Evolutionary conservation across 1,140 invertebrate genomes (phyloP), one percentile per base, ranked within the genome.

Genomic region (Bombus impatiens): DNA sequence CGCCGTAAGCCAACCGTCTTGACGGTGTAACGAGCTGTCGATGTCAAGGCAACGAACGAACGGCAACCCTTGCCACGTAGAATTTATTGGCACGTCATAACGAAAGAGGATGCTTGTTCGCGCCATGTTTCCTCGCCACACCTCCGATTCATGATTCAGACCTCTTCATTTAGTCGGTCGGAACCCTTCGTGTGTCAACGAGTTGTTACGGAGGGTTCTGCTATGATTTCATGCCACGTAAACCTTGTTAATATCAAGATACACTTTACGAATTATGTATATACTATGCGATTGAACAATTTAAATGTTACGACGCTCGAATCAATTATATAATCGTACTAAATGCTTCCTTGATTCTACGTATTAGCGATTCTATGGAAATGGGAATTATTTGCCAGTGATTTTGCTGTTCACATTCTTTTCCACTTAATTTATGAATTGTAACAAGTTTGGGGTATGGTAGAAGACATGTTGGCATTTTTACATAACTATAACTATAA

Each of bases 11-110:
- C 72, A 67, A 35, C 35, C 81, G 75, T 72, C 82, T 87, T 79
- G 82, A 75, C 59, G 86, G 59, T 72, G 76, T 84, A 87, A 87
- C 76, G 76, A 87, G 86, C 86, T 75, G 82, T 87, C 86, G 86
- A 87, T 87, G 86, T 75, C 86, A 59, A 81, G 85, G 57, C 37
- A 62, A 78, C 57, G 82, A 78, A 78, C 53, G 35, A 25, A 40
- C 25, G 40, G 57, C 59, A 83, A 86, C 80, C 72, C 65, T 77
- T 59, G 80, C 72, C 62, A 28, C 40, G 72, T 35, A 42, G 35
- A 78, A 71, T 87, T 87, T 87, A 87, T 86, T 62, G 78, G 53
- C 70, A 80, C 86, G 86, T 86, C 83, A 71, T 70, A 76, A 86
- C 77, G 86, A 86, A 86, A 71, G 83, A 81, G 71, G 78, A 71